These are phyloP conservation scores for Dermolepida albohirtum DNA, from an alignment of 2,888 invertebrate genomes.

Conservation along the genomic window DNA sequence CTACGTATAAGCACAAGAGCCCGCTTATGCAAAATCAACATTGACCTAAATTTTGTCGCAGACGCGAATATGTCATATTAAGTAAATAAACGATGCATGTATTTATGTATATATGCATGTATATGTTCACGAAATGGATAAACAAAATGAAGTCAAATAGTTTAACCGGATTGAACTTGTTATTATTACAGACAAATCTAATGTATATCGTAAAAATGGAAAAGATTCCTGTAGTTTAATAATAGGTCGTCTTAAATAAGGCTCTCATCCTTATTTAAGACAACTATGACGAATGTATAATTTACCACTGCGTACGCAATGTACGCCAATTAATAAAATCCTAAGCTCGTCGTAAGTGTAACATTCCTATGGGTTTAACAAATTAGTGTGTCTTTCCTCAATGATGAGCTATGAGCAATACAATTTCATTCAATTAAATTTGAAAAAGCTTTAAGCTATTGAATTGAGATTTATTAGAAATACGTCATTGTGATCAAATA, in stretches of 20 bases:
- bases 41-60: constrained; percentile 33
- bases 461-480: constrained; percentile 19
- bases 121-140: constrained; percentile 2
- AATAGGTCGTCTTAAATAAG: no score
- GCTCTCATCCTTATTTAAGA: neutral
- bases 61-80: constrained; percentile 19
- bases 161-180: constrained; percentile 32
- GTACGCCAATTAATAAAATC: constrained; percentile 5
- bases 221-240: neutral
- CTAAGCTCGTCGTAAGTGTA: neutral
- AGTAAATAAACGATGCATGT: constrained; percentile 21
- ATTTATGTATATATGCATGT: constrained; percentile 1
- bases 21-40: constrained; percentile 6
- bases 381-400: no score
- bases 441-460: neutral
- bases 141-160: neutral
- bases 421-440: constrained; percentile 11
- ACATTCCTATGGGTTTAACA: no score
- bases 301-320: constrained; percentile 10
- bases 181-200: constrained; percentile 16
- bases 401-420: constrained; percentile 3
- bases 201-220: neutral
- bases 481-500: constrained; percentile 19
- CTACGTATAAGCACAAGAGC: neutral
- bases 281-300: neutral